Conservation (phyloP, 2,797 vertebrate species). For the Silurus aristotelis region DNA sequence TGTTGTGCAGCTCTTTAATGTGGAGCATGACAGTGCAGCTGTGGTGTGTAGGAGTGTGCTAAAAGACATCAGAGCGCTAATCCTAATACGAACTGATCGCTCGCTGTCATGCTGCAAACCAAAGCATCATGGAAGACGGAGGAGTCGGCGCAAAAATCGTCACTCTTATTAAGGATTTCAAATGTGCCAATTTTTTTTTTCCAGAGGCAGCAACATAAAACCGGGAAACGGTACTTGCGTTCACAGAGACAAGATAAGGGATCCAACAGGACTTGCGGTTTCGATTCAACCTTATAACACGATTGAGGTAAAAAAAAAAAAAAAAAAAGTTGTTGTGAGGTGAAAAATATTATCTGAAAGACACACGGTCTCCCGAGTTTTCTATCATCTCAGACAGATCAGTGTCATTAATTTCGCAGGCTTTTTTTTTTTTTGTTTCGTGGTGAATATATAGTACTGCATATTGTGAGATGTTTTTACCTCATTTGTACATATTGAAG, state of each 20-base stretch:
- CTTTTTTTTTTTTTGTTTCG: slow-evolving; percentile 70
- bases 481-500: slow-evolving; percentile 77
- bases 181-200: slow-evolving; percentile 62
- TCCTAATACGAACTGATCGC: slow-evolving; percentile 74
- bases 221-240: slow-evolving; percentile 29
- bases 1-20: slow-evolving; percentile 53
- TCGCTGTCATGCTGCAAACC: slow-evolving; percentile 70
- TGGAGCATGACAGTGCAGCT: slow-evolving; percentile 60
- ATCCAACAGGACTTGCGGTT: slow-evolving; percentile 36
- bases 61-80: slow-evolving; percentile 73
- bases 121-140: slow-evolving; percentile 67
- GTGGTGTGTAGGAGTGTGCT: slow-evolving; percentile 66
- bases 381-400: slow-evolving; percentile 42
- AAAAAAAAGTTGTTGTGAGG: slow-evolving; percentile 15
- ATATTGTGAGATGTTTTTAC: slow-evolving; percentile 76
- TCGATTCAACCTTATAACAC: slow-evolving; percentile 40
- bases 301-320: slow-evolving; percentile 4
- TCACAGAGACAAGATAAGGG: slow-evolving; percentile 49
- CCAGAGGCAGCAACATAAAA: slow-evolving; percentile 57
- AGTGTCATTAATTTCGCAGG: slow-evolving; percentile 66
- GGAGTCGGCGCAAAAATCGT: slow-evolving; percentile 53
- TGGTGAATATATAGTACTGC: slow-evolving; percentile 69
- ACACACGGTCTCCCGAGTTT: slow-evolving; percentile 42
- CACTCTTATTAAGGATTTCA: slow-evolving; percentile 64
- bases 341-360: slow-evolving; percentile 32